Percentiles rank a stretch among this genome's conserved stretches.
Conservation (phyloP, 1,140 invertebrate species). For the Forficula auricularia region DNA sequence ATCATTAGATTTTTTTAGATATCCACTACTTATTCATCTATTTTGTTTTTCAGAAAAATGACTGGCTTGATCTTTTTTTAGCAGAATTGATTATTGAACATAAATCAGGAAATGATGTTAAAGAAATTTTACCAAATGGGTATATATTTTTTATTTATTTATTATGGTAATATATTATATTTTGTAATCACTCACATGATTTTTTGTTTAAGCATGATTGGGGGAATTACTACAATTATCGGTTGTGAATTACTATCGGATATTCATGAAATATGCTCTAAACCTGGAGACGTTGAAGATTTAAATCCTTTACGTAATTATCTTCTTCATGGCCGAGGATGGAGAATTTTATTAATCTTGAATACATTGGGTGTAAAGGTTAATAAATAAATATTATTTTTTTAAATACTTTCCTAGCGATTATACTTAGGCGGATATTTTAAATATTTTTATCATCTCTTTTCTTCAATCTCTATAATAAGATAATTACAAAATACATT, state of each 20-base stretch:
- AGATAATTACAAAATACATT: too few relatives aligned
- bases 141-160: slow-evolving; percentile 25
- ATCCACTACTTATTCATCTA: too few relatives aligned
- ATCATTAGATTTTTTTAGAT: too few relatives aligned
- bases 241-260: slow-evolving; percentile 42
- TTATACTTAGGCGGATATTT: too few relatives aligned
- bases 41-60: slow-evolving; percentile 37
- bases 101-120: slow-evolving; percentile 35
- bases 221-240: slow-evolving; percentile 36
- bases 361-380: slow-evolving; percentile 36
- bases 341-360: slow-evolving; percentile 38
- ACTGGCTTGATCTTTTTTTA: slow-evolving; percentile 44
- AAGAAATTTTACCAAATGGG: slow-evolving; percentile 41
- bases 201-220: slow-evolving; percentile 9
- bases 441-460: too few relatives aligned
- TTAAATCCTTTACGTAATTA: slow-evolving; percentile 31
- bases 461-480: too few relatives aligned
- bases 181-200: background rate
- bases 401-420: background rate
- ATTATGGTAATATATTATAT: background rate
- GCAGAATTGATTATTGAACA: slow-evolving; percentile 39
- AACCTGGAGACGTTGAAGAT: slow-evolving; percentile 24
- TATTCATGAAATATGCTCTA: slow-evolving; percentile 35
- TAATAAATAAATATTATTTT: slow-evolving; percentile 8
- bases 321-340: slow-evolving; percentile 37